These are phyloP conservation scores for Pseudotriccus pelzelni DNA, from an alignment of 2,797 vertebrate genomes.

Conservation along the genomic window DNA sequence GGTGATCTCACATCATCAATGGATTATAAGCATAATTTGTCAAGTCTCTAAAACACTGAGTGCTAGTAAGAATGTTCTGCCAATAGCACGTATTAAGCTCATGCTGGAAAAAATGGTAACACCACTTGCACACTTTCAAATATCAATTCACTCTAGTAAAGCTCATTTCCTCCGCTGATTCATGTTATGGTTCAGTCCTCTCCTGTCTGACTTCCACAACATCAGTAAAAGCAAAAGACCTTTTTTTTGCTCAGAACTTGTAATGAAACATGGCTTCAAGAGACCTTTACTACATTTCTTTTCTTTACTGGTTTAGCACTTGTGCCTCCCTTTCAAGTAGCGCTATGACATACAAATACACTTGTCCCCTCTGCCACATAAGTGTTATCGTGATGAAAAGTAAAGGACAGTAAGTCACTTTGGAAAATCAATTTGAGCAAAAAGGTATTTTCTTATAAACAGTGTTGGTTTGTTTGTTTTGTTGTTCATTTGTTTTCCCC, in stretches of 20 bases:
- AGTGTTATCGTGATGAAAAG: not conserved
- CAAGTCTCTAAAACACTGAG: not conserved
- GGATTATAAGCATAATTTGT: not conserved
- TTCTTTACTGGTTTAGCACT: not conserved
- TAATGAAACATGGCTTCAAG: not conserved
- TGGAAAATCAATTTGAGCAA: not conserved
- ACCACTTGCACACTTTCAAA: not conserved
- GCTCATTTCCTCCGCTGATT: conserved; percentile 9
- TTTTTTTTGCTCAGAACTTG: not conserved
- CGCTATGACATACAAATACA: not conserved
- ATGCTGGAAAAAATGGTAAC: not conserved
- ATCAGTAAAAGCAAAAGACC: not conserved
- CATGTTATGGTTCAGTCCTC: not conserved
- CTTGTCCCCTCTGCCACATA: not conserved
- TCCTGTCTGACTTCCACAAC: not conserved
- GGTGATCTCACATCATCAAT: not conserved
- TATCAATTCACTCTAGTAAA: not conserved
- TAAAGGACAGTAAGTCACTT: not conserved
- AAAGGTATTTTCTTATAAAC: not conserved
- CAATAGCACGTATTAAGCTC: not conserved
- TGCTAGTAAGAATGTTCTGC: not conserved
- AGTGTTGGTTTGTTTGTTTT: not conserved
- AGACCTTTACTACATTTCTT: not conserved
- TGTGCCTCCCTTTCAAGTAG: not conserved
- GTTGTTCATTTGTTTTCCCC: not conserved